These are phyloP conservation scores for Poeciliopsis prolifica DNA, from an alignment of 2,113 vertebrate genomes.

Conservation along the genomic window DNA sequence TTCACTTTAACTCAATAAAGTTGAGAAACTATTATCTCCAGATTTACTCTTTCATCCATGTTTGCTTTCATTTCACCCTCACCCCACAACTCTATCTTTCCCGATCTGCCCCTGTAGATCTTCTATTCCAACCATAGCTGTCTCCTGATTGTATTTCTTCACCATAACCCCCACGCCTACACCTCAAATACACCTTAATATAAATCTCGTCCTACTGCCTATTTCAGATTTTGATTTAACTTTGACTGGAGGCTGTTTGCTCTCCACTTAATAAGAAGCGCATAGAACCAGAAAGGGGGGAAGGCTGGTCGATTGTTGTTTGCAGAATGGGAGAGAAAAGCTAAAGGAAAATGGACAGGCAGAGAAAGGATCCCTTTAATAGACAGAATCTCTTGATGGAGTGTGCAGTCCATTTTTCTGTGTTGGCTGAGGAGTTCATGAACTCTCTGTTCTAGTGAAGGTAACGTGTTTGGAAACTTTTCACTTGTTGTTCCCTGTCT, in stretches of 20 bases:
- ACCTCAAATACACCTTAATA: constrained; percentile 19
- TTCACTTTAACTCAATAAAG: constrained; percentile 47
- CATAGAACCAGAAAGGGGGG: constrained; percentile 20
- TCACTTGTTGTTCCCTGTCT: constrained; percentile 2
- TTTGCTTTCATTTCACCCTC: constrained; percentile 49
- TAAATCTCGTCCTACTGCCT: constrained; percentile 20
- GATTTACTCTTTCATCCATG: constrained; percentile 56
- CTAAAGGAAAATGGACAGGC: background rate
- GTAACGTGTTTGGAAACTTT: constrained; percentile 25
- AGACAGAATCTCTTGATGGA: constrained; percentile 43
- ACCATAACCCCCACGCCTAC: constrained; percentile 21
- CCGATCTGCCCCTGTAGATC: constrained; percentile 39
- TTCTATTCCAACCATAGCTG: constrained; percentile 49
- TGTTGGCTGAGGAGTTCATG: constrained; percentile 37
- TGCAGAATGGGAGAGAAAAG: constrained; percentile 38
- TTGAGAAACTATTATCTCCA: constrained; percentile 44
- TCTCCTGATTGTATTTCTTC: constrained; percentile 56
- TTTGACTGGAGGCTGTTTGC: constrained; percentile 63
- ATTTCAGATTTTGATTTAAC: constrained; percentile 61
- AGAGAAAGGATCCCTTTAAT: constrained; percentile 53
- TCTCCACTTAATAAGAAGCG: constrained; percentile 37
- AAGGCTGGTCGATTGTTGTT: constrained; percentile 57
- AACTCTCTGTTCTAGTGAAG: constrained; percentile 30
- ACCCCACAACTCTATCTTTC: constrained; percentile 26
- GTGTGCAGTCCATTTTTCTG: constrained; percentile 27